These are phyloP conservation scores for Cassiopea xamachana DNA, from an alignment of 30 jellyfish, hydroid and myxozoan genomes.

Conservation along the genomic window DNA sequence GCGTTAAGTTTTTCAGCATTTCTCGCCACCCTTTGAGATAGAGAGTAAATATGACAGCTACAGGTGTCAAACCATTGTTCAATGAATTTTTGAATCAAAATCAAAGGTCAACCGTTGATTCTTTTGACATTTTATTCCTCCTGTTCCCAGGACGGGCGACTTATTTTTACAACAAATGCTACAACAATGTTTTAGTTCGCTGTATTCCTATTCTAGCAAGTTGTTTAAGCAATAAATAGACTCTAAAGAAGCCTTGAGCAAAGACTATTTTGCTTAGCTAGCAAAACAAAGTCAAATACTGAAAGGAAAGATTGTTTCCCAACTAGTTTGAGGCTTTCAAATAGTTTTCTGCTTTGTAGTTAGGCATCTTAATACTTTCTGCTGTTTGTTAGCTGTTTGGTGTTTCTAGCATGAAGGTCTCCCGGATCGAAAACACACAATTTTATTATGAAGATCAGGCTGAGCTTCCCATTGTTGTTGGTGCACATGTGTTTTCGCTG, in stretches of 20 bases:
- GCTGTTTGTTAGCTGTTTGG: too few species aligned
- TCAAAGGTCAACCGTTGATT: not conserved
- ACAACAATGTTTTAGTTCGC: not conserved
- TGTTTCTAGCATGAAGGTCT: too few species aligned
- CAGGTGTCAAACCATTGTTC: conserved; percentile 20
- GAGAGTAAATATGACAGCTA: not conserved
- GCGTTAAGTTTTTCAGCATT: not conserved
- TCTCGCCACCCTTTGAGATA: not conserved
- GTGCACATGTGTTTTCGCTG: conserved; percentile 10
- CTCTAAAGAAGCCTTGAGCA: too few species aligned
- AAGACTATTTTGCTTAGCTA: too few species aligned
- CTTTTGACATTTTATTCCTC: not conserved
- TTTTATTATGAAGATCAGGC: conserved; percentile 6
- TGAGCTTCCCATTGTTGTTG: conserved; percentile 12
- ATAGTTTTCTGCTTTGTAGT: too few species aligned
- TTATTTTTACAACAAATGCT: not conserved
- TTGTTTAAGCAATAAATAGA: too few species aligned
- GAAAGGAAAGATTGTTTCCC: too few species aligned
- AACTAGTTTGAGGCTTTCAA: too few species aligned
- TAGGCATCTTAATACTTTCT: too few species aligned
- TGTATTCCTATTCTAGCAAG: too few species aligned
- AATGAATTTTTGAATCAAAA: not conserved
- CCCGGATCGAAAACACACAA: not conserved
- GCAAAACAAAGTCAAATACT: too few species aligned
- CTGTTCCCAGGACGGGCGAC: not conserved